These are phyloP conservation scores for Macaca fascicularis DNA, from an alignment of 2,113 vertebrate genomes.

Conservation along the genomic window T2T-MFA8v1.1 NC_088392.1:4502001-4502500, in stretches of 20 bases:
- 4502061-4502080: too few species aligned
- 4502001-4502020: too few species aligned
- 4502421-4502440: background rate
- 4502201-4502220: fast-evolving
- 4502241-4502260: fast-evolving
- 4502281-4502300: fast-evolving
- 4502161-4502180: fast-evolving
- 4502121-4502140: background rate
- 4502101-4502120: background rate
- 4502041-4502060: too few species aligned
- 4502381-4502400: background rate
- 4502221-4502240: background rate
- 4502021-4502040: too few species aligned
- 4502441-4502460: background rate
- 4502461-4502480: fast-evolving
- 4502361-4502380: fast-evolving
- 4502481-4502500: background rate
- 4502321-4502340: background rate
- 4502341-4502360: background rate
- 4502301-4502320: fast-evolving
- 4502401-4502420: background rate
- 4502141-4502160: fast-evolving
- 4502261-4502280: fast-evolving
- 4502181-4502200: fast-evolving
- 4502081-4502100: fast-evolving